Evolutionary conservation across 2,888 invertebrate genomes (phyloP).

Genomic region (Stegophylla sp.): DNA sequence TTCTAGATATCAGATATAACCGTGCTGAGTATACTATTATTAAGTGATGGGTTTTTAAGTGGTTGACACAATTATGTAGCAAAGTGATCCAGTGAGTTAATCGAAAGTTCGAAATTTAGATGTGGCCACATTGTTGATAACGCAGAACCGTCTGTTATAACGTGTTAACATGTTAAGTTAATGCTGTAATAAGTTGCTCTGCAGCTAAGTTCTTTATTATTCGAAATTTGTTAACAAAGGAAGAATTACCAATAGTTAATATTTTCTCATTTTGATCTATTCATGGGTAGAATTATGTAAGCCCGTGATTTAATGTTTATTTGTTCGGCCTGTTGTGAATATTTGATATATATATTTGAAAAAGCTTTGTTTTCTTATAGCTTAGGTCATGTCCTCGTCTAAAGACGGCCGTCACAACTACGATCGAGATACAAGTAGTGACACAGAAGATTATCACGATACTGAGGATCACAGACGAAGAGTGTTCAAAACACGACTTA

Average conservation of each 20-base stretch:
- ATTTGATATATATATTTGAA: neutral
- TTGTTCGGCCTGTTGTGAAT: neutral
- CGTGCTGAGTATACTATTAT: too few relatives aligned
- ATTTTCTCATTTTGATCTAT: slow-evolving; percentile 15
- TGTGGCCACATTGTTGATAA: slow-evolving; percentile 44
- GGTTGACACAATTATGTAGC: too few relatives aligned
- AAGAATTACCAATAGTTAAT: neutral
- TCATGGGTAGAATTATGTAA: slow-evolving; percentile 52
- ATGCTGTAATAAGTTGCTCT: neutral
- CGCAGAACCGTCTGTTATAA: neutral
- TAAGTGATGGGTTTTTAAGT: too few relatives aligned
- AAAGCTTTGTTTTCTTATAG: slow-evolving; percentile 7
- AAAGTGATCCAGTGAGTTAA: neutral
- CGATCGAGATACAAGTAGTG: slow-evolving; percentile 71
- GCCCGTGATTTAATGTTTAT: neutral
- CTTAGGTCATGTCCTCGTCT: slow-evolving; percentile 47
- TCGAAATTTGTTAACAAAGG: slow-evolving; percentile 3
- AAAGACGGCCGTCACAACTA: slow-evolving; percentile 56
- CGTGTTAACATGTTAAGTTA: neutral
- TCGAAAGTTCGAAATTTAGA: slow-evolving; percentile 40
- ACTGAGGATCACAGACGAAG: slow-evolving; percentile 75
- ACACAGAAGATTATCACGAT: slow-evolving; percentile 82
- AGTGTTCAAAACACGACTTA: slow-evolving; percentile 75
- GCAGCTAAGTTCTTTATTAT: neutral
- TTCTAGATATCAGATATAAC: too few relatives aligned